These are phyloP conservation scores for Sorex araneus DNA, from an alignment of 2,113 vertebrate species.

Conservation along the genomic window DNA sequence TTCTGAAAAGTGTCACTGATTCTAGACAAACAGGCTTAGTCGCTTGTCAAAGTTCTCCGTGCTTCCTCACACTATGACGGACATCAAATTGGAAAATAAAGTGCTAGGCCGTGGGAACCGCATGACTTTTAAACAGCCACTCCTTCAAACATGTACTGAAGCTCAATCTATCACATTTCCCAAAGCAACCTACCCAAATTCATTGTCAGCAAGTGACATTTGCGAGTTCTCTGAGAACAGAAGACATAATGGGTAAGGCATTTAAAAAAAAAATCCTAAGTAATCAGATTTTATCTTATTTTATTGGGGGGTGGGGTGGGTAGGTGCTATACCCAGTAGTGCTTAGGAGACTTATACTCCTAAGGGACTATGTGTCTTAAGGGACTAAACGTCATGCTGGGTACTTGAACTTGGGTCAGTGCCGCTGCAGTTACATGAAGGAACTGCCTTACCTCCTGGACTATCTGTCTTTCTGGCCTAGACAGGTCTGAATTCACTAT, in stretches of 20 bases:
- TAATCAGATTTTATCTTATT: not conserved
- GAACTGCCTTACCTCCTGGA: not conserved
- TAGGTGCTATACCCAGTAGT: too few species aligned
- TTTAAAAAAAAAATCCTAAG: conserved; percentile 29
- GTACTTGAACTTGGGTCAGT: too few species aligned
- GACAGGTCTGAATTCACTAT: not conserved
- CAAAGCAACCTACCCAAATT: not conserved
- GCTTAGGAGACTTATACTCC: too few species aligned
- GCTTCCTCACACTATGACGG: conserved; percentile 50
- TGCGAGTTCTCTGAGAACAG: not conserved
- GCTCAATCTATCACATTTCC: not conserved
- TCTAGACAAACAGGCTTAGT: conserved; percentile 72
- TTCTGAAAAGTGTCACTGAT: conserved; percentile 38
- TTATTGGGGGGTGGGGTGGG: too few species aligned
- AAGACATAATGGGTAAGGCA: not conserved
- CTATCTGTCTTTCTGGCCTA: not conserved
- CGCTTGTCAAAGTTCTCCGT: conserved; percentile 57
- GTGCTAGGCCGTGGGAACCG: not conserved
- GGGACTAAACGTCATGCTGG: too few species aligned
- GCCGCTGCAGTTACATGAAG: too few species aligned
- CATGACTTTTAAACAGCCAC: conserved; percentile 45
- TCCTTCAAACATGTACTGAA: not conserved
- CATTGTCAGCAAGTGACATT: not conserved
- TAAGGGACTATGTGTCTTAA: too few species aligned
- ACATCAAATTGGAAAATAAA: conserved; percentile 54